Percentiles rank a stretch among this genome's conserved stretches.
phyloP scores from a whole-genome alignment of 2,113 vertebrate genomes.

The Campylomormyrus tamandua region DNA sequence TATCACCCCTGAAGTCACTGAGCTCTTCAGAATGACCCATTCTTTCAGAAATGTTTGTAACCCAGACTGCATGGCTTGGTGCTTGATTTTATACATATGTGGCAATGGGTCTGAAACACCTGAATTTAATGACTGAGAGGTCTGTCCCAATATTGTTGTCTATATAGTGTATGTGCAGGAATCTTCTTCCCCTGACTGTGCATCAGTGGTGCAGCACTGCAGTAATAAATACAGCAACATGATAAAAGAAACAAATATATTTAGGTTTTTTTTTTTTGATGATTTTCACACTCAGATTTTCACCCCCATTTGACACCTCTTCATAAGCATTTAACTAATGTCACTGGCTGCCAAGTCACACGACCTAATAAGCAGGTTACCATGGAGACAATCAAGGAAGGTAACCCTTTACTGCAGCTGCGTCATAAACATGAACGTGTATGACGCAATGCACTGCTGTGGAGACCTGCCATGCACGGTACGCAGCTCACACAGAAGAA shows the following conservation, averaged over 20 bases:
- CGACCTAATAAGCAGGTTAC: neutral
- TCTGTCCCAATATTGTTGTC: neutral
- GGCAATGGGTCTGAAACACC: neutral
- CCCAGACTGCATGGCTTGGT: neutral
- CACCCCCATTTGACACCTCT: neutral
- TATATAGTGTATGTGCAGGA: neutral
- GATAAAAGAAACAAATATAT: neutral
- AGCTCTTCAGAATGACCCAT: neutral
- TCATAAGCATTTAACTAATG: neutral
- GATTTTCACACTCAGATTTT: neutral
- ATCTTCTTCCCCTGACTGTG: neutral
- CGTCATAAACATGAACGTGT: neutral
- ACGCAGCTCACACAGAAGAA: neutral
- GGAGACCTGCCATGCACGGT: neutral
- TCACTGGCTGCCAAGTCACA: neutral
- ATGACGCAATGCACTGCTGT: neutral
- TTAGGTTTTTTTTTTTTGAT: neutral
- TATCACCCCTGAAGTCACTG: too few species aligned
- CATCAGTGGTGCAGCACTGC: neutral
- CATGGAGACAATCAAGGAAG: slow-evolving; percentile 5
- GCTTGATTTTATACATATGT: neutral
- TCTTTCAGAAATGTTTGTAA: neutral
- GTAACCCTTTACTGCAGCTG: neutral
- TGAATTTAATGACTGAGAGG: neutral
- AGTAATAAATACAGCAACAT: neutral